A percentile compares a stretch with the other conserved stretches of the same genome.
Evolutionary conservation across 2,888 invertebrate genomes (phyloP).

Genomic region (Hypomecis punctinalis): DNA sequence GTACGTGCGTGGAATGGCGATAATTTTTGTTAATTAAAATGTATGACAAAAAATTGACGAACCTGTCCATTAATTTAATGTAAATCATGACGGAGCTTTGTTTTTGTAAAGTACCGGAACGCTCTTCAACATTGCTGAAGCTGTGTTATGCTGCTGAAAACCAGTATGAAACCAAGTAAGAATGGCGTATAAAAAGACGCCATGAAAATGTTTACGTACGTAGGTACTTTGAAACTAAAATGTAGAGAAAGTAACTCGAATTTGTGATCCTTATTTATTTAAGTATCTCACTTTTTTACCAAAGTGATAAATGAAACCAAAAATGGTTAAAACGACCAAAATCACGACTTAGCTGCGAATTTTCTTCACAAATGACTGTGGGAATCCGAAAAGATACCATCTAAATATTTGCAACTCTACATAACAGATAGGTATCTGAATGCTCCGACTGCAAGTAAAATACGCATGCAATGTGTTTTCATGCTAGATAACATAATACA

Average conservation of each 20-base stretch:
- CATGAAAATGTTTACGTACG: too few relatives aligned
- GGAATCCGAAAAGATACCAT: constrained; percentile 28
- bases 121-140: too few relatives aligned
- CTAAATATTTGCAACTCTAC: constrained; percentile 14
- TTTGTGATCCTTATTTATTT: too few relatives aligned
- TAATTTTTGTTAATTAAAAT: constrained; percentile 25
- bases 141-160: too few relatives aligned
- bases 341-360: constrained; percentile 21
- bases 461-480: constrained; percentile 11
- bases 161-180: too few relatives aligned
- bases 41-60: constrained; percentile 8
- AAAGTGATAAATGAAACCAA: constrained; percentile 1
- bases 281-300: too few relatives aligned
- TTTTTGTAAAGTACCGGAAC: too few relatives aligned
- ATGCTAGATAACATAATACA: constrained; percentile 1
- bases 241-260: too few relatives aligned
- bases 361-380: constrained; percentile 23
- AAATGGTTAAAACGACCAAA: not conserved
- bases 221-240: too few relatives aligned
- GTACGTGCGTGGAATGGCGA: constrained; percentile 10
- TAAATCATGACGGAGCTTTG: too few relatives aligned
- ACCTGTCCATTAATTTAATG: not conserved
- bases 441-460: not conserved
- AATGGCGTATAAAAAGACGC: too few relatives aligned
- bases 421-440: constrained; percentile 24